phyloP scores from a whole-genome alignment of 1,140 invertebrate species.

The Pomacea maculata region DNA sequence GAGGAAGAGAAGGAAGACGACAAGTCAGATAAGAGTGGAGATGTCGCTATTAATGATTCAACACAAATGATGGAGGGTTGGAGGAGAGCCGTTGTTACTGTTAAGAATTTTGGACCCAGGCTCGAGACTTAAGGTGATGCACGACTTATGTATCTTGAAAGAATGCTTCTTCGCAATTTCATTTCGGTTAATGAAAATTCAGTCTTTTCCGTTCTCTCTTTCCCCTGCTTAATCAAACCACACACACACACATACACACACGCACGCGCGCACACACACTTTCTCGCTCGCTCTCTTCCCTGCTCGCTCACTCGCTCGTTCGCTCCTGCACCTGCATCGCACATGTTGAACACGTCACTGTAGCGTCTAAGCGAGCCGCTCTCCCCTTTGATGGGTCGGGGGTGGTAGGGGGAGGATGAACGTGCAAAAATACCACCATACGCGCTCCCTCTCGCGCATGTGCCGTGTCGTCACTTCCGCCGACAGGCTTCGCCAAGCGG shows the following conservation, averaged over 20 bases:
- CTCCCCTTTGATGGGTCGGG: background rate
- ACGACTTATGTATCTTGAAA: background rate
- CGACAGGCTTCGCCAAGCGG: too few relatives aligned
- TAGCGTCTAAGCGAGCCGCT: background rate
- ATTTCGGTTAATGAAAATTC: background rate
- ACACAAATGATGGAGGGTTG: too few relatives aligned
- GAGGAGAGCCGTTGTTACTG: too few relatives aligned
- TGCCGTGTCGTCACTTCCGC: too few relatives aligned
- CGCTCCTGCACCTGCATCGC: background rate
- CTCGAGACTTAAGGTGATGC: too few relatives aligned
- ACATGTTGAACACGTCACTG: too few relatives aligned
- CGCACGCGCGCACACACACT: background rate
- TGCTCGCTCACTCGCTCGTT: slow-evolving; percentile 2
- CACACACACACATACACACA: background rate
- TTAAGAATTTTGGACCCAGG: background rate
- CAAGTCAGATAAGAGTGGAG: too few relatives aligned
- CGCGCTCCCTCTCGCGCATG: too few relatives aligned
- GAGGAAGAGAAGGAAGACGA: too few relatives aligned
- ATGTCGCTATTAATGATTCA: too few relatives aligned
- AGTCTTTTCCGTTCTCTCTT: background rate
- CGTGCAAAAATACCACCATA: too few relatives aligned
- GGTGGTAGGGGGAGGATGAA: too few relatives aligned
- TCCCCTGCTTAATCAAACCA: background rate
- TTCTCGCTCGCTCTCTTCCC: background rate
- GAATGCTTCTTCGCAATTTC: background rate